Percentiles rank a stretch among this genome's conserved stretches.
These are phyloP conservation scores for Synaphobranchus kaupii DNA, from an alignment of 2,797 vertebrate genomes.

Conservation along the genomic window DNA sequence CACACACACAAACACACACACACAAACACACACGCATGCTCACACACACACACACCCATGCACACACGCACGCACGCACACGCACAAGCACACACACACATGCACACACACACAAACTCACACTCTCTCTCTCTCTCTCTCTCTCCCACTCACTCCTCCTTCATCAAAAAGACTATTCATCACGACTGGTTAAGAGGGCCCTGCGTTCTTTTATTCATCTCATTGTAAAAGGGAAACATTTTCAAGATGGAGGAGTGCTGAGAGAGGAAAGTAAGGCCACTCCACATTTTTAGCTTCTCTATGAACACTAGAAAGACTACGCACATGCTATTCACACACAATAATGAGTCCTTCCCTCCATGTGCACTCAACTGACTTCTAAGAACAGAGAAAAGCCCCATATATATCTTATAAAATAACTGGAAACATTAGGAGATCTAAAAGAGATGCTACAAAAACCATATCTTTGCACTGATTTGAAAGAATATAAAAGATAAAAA, in stretches of 20 bases:
- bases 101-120: neutral
- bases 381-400: neutral
- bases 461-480: neutral
- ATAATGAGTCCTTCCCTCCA: neutral
- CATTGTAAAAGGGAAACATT: neutral
- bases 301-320: neutral
- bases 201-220: neutral
- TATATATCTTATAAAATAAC: neutral
- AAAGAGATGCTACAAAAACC: neutral
- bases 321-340: neutral
- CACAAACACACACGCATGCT: neutral
- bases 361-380: neutral
- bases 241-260: neutral
- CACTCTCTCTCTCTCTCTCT: neutral
- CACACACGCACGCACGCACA: neutral
- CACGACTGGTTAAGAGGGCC: neutral
- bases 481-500: neutral
- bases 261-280: neutral
- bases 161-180: constrained; percentile 28
- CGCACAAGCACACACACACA: neutral
- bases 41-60: neutral
- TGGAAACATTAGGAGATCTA: neutral
- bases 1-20: neutral
- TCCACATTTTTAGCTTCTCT: neutral
- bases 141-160: neutral